Percentiles rank a stretch among this genome's conserved stretches.
Conservation (phyloP, 2,797 vertebrate species). For the Coregonus ussuriensis region DNA sequence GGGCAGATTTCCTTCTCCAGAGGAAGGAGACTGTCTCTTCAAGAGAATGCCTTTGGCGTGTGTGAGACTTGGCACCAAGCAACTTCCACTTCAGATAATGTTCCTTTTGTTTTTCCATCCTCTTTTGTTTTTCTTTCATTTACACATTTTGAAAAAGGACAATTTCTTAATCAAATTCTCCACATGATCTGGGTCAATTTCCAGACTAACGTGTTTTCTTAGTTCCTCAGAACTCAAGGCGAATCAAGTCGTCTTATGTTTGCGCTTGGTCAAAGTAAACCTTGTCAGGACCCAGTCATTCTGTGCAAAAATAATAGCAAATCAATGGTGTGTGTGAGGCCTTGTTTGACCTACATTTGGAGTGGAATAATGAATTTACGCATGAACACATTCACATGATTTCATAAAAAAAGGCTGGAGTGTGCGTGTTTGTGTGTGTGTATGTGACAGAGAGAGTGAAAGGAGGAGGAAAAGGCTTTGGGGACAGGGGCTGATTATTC, state of each 20-base stretch:
- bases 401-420: neutral
- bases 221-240: neutral
- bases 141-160: neutral
- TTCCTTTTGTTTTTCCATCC: neutral
- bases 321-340: neutral
- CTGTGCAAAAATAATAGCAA: neutral
- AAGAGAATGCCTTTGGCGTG: slow-evolving; percentile 6
- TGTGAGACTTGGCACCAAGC: neutral
- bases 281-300: neutral
- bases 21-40: slow-evolving; percentile 20
- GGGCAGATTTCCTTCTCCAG: slow-evolving; percentile 16
- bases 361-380: neutral
- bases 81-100: neutral
- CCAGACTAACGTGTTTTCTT: neutral
- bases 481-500: slow-evolving; percentile 14
- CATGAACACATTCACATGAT: slow-evolving; percentile 19
- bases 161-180: neutral
- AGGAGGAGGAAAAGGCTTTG: slow-evolving; percentile 1
- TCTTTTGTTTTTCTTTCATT: neutral
- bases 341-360: slow-evolving; percentile 5
- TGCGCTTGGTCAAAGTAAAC: neutral
- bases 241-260: neutral
- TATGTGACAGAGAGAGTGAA: neutral
- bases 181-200: neutral
- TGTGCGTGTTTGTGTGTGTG: slow-evolving; percentile 1